Base-by-base conservation (phyloP, 2,113 vertebrate genomes). In the Anas platyrhynchos region DNA sequence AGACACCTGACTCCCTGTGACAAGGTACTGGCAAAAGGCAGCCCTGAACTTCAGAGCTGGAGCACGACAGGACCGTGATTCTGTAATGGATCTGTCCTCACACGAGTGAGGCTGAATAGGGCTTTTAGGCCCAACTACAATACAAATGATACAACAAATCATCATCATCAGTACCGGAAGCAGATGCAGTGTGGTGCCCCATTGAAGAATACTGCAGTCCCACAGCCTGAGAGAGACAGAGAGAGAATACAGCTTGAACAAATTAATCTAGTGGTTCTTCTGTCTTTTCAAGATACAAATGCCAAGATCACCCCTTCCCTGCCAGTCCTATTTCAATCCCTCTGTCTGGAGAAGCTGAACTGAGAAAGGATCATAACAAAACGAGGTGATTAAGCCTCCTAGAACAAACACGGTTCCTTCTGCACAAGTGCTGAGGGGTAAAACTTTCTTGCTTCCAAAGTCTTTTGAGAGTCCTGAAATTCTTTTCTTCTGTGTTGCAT, bases 361-460 rank as follows among this genome's bases (percentile, higher is more conserved):
- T 31, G 75, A 65, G 65, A 36, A 56, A 59, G 18, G 67, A 84
- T 89, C 43, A 58, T 41, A 87, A 88, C 65, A 89, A 94, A 94
- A 85, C 0, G 0, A 91, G 61, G 32, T 83, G 84, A 92, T 94
- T 78, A 86, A 82, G 21, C 41, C 56, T 83, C 56, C 85, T 65
- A 87, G 75, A 94, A 88, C 61, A 95, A 88, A 93, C 8, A 69
- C 58, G 85, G 62, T 32, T 93, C 32, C 65, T 89, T 83, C 72
- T 61, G 32, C 78, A 73, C 71, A 88, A 89, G 89, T 86, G 79
- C 38, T 44, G 48, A 96, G 52, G 36, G 65, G 31, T 90, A 91
- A 92, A 97, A 96, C 65, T 96, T 97, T 83, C 63, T 86, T 73
- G 52, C 83, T 95, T 91, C 73, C 77, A 38, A 86, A 93, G 78